Evolutionary conservation across 2,797 vertebrate genomes (phyloP).

Genomic region (Xenopus petersii): DNA sequence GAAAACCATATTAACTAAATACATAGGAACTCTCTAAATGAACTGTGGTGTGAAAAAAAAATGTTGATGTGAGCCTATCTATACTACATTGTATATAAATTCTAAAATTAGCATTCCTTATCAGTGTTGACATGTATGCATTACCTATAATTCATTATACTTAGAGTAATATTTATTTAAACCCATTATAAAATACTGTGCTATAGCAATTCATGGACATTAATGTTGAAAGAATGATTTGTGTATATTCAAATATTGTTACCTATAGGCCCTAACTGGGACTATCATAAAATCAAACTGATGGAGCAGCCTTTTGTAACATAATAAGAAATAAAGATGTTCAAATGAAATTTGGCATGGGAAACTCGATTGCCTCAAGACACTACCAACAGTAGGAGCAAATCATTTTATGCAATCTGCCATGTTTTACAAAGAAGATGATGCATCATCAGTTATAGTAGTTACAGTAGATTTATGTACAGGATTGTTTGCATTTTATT

Average conservation of each 20-base stretch:
- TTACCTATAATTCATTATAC: background rate
- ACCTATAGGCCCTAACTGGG: constrained; percentile 4
- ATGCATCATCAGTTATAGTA: no score
- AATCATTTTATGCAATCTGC: background rate
- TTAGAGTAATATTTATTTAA: constrained; percentile 5
- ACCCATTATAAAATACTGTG: background rate
- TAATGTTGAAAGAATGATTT: background rate
- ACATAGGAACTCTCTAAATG: no score
- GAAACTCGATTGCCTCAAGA: background rate
- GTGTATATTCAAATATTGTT: constrained; percentile 13
- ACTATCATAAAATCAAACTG: background rate
- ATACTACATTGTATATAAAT: no score
- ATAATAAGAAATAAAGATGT: constrained; percentile 9
- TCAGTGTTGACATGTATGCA: constrained; percentile 2
- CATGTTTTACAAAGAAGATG: no score
- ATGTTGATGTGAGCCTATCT: no score
- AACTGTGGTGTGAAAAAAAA: no score
- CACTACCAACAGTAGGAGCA: background rate
- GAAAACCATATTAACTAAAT: no score
- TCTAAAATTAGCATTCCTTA: no score
- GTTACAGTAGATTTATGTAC: background rate
- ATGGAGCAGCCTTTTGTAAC: background rate
- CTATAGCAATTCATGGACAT: background rate
- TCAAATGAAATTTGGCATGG: background rate
- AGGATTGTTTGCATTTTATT: no score